Evolutionary conservation across 2,888 invertebrate species (phyloP).

Genomic region (Anagyrus pseudococci): DNA sequence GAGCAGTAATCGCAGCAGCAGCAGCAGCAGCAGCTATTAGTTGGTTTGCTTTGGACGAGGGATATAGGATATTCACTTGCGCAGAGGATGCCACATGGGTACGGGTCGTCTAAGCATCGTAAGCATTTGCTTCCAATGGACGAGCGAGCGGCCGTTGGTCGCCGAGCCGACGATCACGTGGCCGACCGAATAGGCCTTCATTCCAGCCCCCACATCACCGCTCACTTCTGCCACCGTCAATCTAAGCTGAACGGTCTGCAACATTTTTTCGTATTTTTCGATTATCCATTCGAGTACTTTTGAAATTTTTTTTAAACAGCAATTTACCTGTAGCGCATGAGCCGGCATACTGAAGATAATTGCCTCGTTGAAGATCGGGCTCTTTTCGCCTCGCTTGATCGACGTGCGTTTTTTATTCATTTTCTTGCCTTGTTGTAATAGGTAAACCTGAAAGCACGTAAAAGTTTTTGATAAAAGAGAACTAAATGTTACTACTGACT

Average conservation of each 20-base stretch:
- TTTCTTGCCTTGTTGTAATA: conserved; percentile 81
- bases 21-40: too few relatives aligned
- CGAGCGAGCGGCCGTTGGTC: conserved; percentile 74
- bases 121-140: conserved; percentile 87
- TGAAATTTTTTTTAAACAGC: too few relatives aligned
- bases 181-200: conserved; percentile 73
- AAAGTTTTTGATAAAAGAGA: too few relatives aligned
- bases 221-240: conserved; percentile 69
- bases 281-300: too few relatives aligned
- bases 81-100: conserved; percentile 84
- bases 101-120: conserved; percentile 79
- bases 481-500: too few relatives aligned
- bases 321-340: conserved; percentile 69
- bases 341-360: conserved; percentile 85
- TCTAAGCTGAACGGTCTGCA: conserved; percentile 76
- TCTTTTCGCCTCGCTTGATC: conserved; percentile 74
- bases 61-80: conserved; percentile 57
- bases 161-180: conserved; percentile 81
- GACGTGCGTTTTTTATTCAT: conserved; percentile 83
- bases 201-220: conserved; percentile 59
- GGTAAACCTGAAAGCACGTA: conserved; percentile 67
- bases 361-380: conserved; percentile 84
- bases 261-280: too few relatives aligned
- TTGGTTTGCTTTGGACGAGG: too few relatives aligned
- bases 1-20: too few relatives aligned